Conservation (phyloP, 2,888 invertebrate genomes). For the Xestia ashworthii region DNA sequence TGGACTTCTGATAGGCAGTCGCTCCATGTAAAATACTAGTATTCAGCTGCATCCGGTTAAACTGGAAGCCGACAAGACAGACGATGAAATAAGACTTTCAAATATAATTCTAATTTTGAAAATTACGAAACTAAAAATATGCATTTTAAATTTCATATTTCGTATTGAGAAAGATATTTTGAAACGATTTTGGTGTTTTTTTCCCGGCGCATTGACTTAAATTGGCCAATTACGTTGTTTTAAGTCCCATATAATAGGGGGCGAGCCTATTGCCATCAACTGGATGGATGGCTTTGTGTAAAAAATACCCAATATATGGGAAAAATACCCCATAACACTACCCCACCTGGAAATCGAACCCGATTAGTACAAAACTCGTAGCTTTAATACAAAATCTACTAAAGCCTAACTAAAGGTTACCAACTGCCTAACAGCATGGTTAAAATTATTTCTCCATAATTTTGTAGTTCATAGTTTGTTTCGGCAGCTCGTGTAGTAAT, state of each 20-base stretch:
- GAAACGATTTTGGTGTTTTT: background rate
- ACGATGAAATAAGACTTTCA: background rate
- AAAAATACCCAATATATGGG: background rate
- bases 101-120: background rate
- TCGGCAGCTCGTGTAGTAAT: slow-evolving; percentile 18
- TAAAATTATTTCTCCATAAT: slow-evolving; percentile 10
- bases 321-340: background rate
- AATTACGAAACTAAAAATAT: background rate
- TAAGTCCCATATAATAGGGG: background rate
- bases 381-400: background rate
- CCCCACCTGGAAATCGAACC: background rate
- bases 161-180: background rate
- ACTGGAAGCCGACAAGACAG: too few species aligned
- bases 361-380: too few species aligned
- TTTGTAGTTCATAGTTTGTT: slow-evolving; percentile 20
- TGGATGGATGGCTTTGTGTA: background rate
- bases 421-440: background rate
- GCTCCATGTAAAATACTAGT: too few species aligned
- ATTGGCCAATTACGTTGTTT: too few species aligned
- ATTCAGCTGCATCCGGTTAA: too few species aligned
- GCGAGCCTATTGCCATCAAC: background rate
- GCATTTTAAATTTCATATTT: background rate
- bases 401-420: too few species aligned
- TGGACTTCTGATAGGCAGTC: too few species aligned
- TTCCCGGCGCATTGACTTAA: background rate